phyloP scores from a whole-genome alignment of 2,797 vertebrate species.

The Danio jaintianensis region DNA sequence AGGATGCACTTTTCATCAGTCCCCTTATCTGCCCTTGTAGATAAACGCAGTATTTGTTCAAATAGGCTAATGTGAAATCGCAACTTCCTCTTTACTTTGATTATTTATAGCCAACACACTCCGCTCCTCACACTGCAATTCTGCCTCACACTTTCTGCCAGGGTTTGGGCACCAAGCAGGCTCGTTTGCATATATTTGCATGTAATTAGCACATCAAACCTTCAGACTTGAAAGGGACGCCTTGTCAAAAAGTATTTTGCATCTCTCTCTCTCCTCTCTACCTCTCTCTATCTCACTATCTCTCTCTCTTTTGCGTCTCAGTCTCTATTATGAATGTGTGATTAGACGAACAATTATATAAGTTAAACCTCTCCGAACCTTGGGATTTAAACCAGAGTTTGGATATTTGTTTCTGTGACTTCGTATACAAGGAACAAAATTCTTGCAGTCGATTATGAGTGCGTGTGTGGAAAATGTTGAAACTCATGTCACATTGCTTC shows the following conservation, averaged over 20 bases:
- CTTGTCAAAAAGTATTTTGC: conserved; percentile 77
- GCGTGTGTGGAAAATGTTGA: background rate
- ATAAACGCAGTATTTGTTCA: conserved; percentile 49
- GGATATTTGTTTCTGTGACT: conserved; percentile 35
- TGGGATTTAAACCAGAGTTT: conserved; percentile 41
- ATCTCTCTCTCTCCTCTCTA: conserved; percentile 71
- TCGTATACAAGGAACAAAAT: conserved; percentile 22
- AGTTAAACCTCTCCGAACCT: conserved; percentile 69
- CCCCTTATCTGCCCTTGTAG: conserved; percentile 24
- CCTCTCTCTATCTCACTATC: conserved; percentile 55
- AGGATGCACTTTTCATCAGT: background rate
- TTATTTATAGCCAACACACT: conserved; percentile 74
- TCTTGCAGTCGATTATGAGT: background rate
- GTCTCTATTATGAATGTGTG: conserved; percentile 62
- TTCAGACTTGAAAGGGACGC: conserved; percentile 82
- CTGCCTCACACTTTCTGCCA: conserved; percentile 69
- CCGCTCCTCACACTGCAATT: conserved; percentile 64
- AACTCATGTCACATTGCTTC: conserved; percentile 26
- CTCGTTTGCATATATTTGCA: conserved; percentile 84
- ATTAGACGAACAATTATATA: conserved; percentile 74
- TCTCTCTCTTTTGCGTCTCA: conserved; percentile 45
- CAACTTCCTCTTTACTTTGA: conserved; percentile 70
- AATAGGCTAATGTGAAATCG: conserved; percentile 63
- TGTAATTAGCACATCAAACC: conserved; percentile 86
- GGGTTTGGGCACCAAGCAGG: conserved; percentile 71